Evolutionary conservation across 2,888 invertebrate genomes (phyloP).

Genomic region (Pammene aurita): DNA sequence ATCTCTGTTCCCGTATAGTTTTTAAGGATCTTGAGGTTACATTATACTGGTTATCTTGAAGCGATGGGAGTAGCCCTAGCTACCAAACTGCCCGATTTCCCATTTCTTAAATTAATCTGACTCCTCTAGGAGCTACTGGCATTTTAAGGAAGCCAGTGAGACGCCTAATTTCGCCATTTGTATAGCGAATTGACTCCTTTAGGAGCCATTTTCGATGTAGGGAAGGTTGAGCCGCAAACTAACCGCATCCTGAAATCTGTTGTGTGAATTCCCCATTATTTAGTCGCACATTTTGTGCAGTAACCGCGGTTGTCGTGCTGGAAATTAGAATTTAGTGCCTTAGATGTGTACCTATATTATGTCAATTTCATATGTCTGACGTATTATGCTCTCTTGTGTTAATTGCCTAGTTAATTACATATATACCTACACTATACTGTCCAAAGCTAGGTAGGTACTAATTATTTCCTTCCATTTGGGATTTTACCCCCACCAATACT

Average conservation of each 20-base stretch:
- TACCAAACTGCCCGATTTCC: conserved; percentile 17
- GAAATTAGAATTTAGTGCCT: conserved; percentile 12
- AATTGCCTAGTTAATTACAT: too few species aligned
- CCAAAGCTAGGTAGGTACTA: neutral
- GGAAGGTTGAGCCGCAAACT: conserved; percentile 80
- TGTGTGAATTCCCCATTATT: conserved; percentile 45
- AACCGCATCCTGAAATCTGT: conserved; percentile 86
- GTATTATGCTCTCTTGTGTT: too few species aligned
- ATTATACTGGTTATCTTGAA: neutral
- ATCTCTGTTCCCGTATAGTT: neutral
- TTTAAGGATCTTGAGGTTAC: neutral
- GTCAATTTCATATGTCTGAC: too few species aligned
- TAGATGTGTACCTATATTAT: neutral
- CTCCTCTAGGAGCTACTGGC: neutral
- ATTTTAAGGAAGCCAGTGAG: neutral
- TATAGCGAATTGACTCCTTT: conserved; percentile 6
- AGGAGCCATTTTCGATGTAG: conserved; percentile 44
- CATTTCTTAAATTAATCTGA: neutral
- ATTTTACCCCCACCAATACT: neutral
- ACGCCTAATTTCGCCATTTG: too few species aligned
- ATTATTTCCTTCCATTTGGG: conserved; percentile 2
- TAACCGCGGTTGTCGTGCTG: conserved; percentile 15
- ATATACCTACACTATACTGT: neutral
- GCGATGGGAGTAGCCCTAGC: conserved; percentile 6
- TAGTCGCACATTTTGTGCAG: conserved; percentile 32